phyloP scores from a whole-genome alignment of 1,140 invertebrate species.

The Rhagoletis pomonella region DNA sequence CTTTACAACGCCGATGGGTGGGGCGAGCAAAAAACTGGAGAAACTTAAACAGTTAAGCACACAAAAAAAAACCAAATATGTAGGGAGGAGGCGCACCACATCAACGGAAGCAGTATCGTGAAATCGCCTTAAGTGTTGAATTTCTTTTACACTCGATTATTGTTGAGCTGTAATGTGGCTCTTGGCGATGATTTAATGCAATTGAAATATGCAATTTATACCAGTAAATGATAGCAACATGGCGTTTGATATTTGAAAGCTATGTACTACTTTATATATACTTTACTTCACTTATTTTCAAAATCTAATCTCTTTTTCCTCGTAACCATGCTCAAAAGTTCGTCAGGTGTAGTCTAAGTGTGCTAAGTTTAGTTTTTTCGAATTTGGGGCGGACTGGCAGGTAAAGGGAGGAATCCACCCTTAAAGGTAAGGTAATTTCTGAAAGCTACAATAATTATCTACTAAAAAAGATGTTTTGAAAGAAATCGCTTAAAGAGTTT shows the following conservation, averaged over 20 bases:
- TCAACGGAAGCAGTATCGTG: neutral
- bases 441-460: too few species aligned
- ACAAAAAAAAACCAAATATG: neutral
- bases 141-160: conserved; percentile 37
- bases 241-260: neutral
- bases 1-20: conserved; percentile 34
- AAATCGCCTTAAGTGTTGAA: conserved; percentile 49
- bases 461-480: too few species aligned
- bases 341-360: too few species aligned
- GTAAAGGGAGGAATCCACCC: too few species aligned
- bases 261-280: too few species aligned
- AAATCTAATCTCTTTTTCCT: too few species aligned
- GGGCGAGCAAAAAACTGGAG: neutral
- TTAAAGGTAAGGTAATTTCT: too few species aligned
- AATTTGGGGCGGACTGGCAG: too few species aligned
- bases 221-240: conserved; percentile 10
- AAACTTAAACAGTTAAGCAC: neutral
- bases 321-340: too few species aligned
- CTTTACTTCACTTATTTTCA: too few species aligned
- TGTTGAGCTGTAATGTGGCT: conserved; percentile 31
- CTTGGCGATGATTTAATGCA: conserved; percentile 48
- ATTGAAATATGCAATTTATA: conserved; percentile 50
- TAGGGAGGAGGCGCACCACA: neutral
- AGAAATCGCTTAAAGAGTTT: too few species aligned
- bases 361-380: too few species aligned